These are phyloP conservation scores for Drosophila tani DNA, from an alignment of 1,140 invertebrate species.

Conservation along the genomic window DNA sequence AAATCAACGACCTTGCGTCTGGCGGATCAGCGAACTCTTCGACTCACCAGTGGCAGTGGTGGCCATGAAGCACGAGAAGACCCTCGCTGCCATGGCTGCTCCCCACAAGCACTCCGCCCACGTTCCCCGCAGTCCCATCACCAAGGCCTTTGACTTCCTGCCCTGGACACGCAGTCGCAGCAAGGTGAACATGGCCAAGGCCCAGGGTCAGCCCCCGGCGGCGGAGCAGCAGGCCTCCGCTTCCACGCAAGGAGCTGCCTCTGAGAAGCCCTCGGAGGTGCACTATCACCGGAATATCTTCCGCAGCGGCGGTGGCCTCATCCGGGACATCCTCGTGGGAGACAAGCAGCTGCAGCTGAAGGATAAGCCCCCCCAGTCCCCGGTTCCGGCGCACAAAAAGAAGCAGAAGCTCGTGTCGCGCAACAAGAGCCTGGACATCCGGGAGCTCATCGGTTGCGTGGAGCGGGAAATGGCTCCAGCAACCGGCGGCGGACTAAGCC, in stretches of 20 bases:
- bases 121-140: constrained; percentile 75
- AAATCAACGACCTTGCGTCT: constrained; percentile 45
- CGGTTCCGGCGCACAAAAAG: constrained; percentile 51
- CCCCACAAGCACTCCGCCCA: constrained; percentile 29
- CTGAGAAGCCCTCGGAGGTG: constrained; percentile 48
- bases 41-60: background rate
- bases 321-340: constrained; percentile 77
- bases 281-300: constrained; percentile 81
- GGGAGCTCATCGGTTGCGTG: constrained; percentile 74
- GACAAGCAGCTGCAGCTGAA: constrained; percentile 71
- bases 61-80: constrained; percentile 78
- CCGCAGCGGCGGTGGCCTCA: constrained; percentile 75
- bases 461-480: constrained; percentile 58
- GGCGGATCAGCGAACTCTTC: constrained; percentile 55
- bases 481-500: background rate
- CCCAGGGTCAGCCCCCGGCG: constrained; percentile 3
- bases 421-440: constrained; percentile 80
- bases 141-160: constrained; percentile 82
- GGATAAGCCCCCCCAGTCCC: constrained; percentile 68
- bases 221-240: constrained; percentile 2
- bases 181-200: constrained; percentile 53
- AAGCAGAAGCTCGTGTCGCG: constrained; percentile 67
- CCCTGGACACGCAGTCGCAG: constrained; percentile 73
- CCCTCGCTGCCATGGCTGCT: constrained; percentile 43
- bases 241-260: background rate